Evolutionary conservation across 2,797 vertebrate species (phyloP), one percentile per base, ranked within the genome.

Genomic region (Xyrichtys novacula): DNA sequence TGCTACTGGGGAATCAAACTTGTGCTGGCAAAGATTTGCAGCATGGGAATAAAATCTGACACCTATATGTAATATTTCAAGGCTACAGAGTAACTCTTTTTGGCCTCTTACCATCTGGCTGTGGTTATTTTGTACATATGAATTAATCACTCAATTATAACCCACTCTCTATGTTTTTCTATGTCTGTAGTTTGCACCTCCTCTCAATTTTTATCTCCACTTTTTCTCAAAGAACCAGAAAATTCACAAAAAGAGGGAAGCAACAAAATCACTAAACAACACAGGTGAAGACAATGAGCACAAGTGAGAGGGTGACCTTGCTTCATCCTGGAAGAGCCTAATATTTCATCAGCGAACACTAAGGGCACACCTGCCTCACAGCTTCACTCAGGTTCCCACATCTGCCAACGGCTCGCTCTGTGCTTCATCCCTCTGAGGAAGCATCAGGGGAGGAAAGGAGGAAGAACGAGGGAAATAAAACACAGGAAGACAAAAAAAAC

Each of bases 321-420:
- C 52, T 39, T 72, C 78, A 52, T 52, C 80, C 70, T 10, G 20
- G 72, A 82, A 55, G 61, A 78, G 61, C 68, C 74, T 42, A 57
- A 74, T 76, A 85, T 91, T 89, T 89, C 86, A 88, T 87, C 87
- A 88, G 86, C 83, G 52, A 65, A 64, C 78, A 64, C 59, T 65
- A 4, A 61, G 76, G 76, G 78, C 75, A 78, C 87, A 89, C 86
- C 85, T 88, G 87, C 86, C 85, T 81, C 74, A 60, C 72, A 83
- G 86, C 78, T 65, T 67, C 22, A 59, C 83, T 62, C 63, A 39
- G 32, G 52, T 71, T 77, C 70, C 80, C 71, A 83, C 82, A 84
- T 81, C 86, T 88, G 84, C 86, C 82, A 83, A 73, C 64, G 55
- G 81, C 74, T 63, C 53, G 81, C 76, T 82, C 67, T 62, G 76